Conservation (phyloP, 2,888 invertebrate genomes). For the Crocallis elinguaria region DNA sequence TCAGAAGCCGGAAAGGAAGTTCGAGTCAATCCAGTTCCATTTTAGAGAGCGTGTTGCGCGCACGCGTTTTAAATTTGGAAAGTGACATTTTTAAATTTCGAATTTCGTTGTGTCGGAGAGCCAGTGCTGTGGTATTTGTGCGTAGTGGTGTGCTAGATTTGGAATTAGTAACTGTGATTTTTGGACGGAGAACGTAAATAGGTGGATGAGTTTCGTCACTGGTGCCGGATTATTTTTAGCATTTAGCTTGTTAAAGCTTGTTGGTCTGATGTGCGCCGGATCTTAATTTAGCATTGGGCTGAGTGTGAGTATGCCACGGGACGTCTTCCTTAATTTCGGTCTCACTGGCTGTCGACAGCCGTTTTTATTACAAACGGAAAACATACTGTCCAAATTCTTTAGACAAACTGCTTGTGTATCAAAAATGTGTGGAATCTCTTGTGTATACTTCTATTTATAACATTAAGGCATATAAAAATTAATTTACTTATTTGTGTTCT, state of each 20-base stretch:
- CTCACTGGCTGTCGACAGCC: slow-evolving; percentile 43
- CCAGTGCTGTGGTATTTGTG: slow-evolving; percentile 45
- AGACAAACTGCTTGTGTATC: too few relatives aligned
- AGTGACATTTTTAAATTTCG: slow-evolving; percentile 48
- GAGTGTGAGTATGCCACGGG: slow-evolving; percentile 72
- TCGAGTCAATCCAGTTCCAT: slow-evolving; percentile 79
- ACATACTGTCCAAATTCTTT: too few relatives aligned
- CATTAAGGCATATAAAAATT: too few relatives aligned
- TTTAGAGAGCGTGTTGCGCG: slow-evolving; percentile 62
- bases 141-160: slow-evolving; percentile 24
- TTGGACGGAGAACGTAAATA: slow-evolving; percentile 55
- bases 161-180: slow-evolving; percentile 31
- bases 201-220: slow-evolving; percentile 77
- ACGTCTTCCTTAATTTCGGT: slow-evolving; percentile 73
- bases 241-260: slow-evolving; percentile 79
- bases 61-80: slow-evolving; percentile 64
- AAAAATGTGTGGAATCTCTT: too few relatives aligned
- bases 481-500: too few relatives aligned
- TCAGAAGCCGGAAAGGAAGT: slow-evolving; percentile 65
- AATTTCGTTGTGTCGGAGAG: slow-evolving; percentile 39
- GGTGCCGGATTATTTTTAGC: slow-evolving; percentile 77
- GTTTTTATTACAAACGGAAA: too few relatives aligned
- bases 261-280: slow-evolving; percentile 72
- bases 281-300: slow-evolving; percentile 80
- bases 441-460: too few relatives aligned